Evolutionary conservation across 2,797 vertebrate genomes (phyloP).

Genomic region (Australoheros facetus): DNA sequence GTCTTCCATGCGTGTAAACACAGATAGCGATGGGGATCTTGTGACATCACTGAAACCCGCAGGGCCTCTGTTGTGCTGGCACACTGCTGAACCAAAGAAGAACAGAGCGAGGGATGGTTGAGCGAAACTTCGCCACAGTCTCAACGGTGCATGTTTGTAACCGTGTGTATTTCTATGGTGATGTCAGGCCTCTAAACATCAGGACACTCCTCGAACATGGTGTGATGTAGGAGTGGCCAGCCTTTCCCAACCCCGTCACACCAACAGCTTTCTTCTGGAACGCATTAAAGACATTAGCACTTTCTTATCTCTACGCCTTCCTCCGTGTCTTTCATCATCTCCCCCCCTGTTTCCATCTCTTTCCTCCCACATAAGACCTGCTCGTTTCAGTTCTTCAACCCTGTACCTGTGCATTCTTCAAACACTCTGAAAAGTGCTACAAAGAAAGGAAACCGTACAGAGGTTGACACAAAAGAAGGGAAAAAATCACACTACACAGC

Average conservation of each 20-base stretch:
- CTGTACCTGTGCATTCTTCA: conserved; percentile 3
- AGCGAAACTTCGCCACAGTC: not conserved
- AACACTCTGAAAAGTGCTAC: not conserved
- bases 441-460: not conserved
- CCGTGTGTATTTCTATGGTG: conserved; percentile 14
- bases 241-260: conserved; percentile 16
- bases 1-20: not conserved
- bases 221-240: conserved; percentile 48
- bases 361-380: conserved; percentile 23
- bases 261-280: conserved; percentile 62
- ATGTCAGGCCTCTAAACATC: conserved; percentile 1
- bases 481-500: not conserved
- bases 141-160: not conserved
- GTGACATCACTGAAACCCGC: not conserved
- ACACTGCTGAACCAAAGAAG: not conserved
- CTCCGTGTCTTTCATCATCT: conserved; percentile 51
- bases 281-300: conserved; percentile 62
- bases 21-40: not conserved
- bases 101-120: not conserved
- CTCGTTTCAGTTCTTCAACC: conserved; percentile 17
- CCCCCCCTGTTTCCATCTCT: conserved; percentile 8
- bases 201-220: conserved; percentile 33
- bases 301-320: conserved; percentile 64
- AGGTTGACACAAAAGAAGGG: not conserved
- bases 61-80: not conserved